phyloP scores from a whole-genome alignment of 2,113 vertebrate genomes.

The Hemiprocne comata region DNA sequence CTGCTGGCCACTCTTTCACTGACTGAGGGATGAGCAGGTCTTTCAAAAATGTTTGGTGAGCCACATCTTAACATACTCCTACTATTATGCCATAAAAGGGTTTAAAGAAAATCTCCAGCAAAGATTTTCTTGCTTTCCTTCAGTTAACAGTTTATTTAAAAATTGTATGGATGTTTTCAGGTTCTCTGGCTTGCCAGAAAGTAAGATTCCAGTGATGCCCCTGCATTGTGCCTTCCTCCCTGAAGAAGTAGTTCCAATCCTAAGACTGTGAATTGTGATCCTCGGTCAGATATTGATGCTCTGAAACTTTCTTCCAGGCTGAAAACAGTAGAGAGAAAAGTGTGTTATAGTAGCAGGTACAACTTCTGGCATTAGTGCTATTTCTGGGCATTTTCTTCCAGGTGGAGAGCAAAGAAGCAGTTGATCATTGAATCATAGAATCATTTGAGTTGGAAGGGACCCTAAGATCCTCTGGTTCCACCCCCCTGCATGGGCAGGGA shows the following conservation, averaged over 20 bases:
- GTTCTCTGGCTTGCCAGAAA: not conserved
- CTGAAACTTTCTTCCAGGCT: not conserved
- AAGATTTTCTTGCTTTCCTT: not conserved
- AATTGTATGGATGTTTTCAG: not conserved
- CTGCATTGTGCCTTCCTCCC: not conserved
- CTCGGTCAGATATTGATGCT: not conserved
- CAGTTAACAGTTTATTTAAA: not conserved
- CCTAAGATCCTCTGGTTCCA: no score
- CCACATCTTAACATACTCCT: not conserved
- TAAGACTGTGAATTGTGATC: not conserved
- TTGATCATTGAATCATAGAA: no score
- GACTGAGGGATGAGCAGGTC: not conserved
- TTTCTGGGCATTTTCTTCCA: not conserved
- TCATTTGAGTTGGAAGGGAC: no score
- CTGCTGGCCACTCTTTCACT: no score
- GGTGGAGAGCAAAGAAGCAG: not conserved
- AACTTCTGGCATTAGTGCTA: not conserved
- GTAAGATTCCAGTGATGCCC: not conserved
- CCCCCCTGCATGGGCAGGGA: no score
- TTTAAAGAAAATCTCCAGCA: not conserved
- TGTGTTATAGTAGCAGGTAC: not conserved
- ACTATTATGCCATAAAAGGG: not conserved
- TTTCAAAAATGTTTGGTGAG: conserved; percentile 17
- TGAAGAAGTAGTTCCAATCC: not conserved
- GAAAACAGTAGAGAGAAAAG: not conserved